phyloP scores from a whole-genome alignment of 1,140 invertebrate genomes.

The Physella acuta region DNA sequence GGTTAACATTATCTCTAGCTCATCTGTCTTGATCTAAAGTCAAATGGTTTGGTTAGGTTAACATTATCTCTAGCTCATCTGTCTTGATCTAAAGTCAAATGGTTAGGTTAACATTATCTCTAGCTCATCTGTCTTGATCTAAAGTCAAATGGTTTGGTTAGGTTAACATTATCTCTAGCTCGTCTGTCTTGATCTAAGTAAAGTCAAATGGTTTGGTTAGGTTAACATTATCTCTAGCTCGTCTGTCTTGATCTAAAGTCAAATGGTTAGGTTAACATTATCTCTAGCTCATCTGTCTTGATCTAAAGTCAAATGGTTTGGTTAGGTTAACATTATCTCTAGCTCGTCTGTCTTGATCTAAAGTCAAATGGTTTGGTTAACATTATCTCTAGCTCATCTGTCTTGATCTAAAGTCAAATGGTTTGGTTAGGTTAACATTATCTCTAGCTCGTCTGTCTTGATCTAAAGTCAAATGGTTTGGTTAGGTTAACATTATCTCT shows the following conservation, averaged over 20 bases:
- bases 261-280: conserved; percentile 34
- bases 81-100: conserved; percentile 35
- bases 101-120: conserved; percentile 38
- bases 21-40: conserved; percentile 37
- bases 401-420: conserved; percentile 35
- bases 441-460: conserved; percentile 34
- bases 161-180: conserved; percentile 36
- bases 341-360: conserved; percentile 37
- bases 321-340: conserved; percentile 38
- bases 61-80: conserved; percentile 33
- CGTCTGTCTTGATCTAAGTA: conserved; percentile 38
- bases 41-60: no score
- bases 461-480: conserved; percentile 32
- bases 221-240: conserved; percentile 35
- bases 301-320: conserved; percentile 32
- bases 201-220: no score
- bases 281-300: conserved; percentile 34
- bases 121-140: conserved; percentile 36
- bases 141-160: no score
- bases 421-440: conserved; percentile 39
- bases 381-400: conserved; percentile 33
- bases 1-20: conserved; percentile 36
- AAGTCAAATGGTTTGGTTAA: conserved; percentile 28
- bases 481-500: conserved; percentile 38
- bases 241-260: conserved; percentile 37